Evolutionary conservation across 2,113 vertebrate species (phyloP).

Genomic region (Megaleporinus macrocephalus): DNA sequence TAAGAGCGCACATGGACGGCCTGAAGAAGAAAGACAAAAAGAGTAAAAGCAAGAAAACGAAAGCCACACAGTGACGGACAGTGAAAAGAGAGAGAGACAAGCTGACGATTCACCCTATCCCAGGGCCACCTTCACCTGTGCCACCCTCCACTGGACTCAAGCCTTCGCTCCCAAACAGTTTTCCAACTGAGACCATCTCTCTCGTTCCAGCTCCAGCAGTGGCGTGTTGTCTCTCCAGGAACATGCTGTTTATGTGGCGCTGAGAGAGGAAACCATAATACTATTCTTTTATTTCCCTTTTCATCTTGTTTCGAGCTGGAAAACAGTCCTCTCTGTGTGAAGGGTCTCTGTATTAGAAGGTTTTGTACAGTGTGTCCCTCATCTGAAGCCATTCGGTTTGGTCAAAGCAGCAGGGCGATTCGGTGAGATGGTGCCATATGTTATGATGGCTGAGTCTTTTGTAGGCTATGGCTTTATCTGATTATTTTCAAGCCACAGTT

Average conservation of each 20-base stretch:
- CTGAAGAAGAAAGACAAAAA: slow-evolving; percentile 99
- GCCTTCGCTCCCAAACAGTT: background rate
- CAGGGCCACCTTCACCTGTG: slow-evolving; percentile 21
- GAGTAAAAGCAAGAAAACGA: slow-evolving; percentile 97
- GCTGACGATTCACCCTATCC: slow-evolving; percentile 42
- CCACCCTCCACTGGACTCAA: slow-evolving; percentile 12
- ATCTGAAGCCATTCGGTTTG: background rate
- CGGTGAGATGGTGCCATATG: slow-evolving; percentile 20
- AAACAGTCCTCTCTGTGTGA: background rate
- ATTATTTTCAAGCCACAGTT: slow-evolving; percentile 2
- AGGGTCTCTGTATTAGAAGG: background rate
- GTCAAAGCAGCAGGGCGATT: background rate
- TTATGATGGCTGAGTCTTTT: background rate
- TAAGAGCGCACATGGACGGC: slow-evolving; percentile 98
- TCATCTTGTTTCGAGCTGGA: background rate
- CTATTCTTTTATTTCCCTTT: too few relatives aligned
- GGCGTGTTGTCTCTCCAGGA: background rate
- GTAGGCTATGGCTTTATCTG: background rate
- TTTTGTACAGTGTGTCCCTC: background rate
- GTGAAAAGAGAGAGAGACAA: slow-evolving; percentile 48
- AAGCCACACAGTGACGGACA: slow-evolving; percentile 89
- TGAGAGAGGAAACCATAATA: background rate
- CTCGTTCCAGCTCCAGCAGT: background rate
- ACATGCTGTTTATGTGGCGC: background rate
- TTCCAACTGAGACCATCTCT: background rate